Evolutionary conservation across 2,888 invertebrate genomes (phyloP).

Genomic region (Pedicia rivosa): DNA sequence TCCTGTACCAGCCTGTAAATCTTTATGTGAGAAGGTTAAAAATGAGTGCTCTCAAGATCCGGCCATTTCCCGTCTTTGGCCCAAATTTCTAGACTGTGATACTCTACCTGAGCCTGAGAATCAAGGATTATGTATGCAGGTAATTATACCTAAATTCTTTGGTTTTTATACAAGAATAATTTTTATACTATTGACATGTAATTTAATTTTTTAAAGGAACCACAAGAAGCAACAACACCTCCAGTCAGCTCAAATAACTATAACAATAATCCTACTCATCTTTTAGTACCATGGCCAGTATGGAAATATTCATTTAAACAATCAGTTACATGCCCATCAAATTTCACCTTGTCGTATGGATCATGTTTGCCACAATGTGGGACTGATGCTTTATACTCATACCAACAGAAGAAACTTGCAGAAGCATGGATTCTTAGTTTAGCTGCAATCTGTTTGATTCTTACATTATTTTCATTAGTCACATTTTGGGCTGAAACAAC

Average conservation of each 20-base stretch:
- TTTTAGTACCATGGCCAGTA: conserved; percentile 26
- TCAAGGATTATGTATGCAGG: conserved; percentile 62
- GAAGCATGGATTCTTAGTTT: conserved; percentile 62
- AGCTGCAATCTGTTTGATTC: conserved; percentile 60
- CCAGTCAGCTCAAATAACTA: background rate
- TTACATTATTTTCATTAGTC: conserved; percentile 66
- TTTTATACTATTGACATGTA: too few relatives aligned
- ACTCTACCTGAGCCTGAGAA: conserved; percentile 59
- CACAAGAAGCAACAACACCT: conserved; percentile 15
- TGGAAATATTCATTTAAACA: conserved; percentile 14
- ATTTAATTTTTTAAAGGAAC: conserved; percentile 10
- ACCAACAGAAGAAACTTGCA: conserved; percentile 49
- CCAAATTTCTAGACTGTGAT: conserved; percentile 58
- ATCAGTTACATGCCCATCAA: conserved; percentile 34
- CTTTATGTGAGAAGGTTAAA: conserved; percentile 65
- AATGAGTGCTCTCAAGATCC: conserved; percentile 45
- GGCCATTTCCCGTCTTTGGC: conserved; percentile 56
- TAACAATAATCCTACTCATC: conserved; percentile 14
- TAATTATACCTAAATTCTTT: too few relatives aligned
- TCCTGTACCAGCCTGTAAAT: conserved; percentile 72
- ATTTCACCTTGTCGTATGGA: conserved; percentile 38
- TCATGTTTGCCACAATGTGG: conserved; percentile 45
- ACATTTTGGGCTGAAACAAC: conserved; percentile 83
- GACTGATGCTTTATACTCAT: conserved; percentile 48
- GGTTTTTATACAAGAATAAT: too few relatives aligned